A percentile compares a stretch with the other conserved stretches of the same genome.
These are phyloP conservation scores for Andrena flavipes DNA, from an alignment of 2,888 invertebrate species.

Conservation along the genomic window DNA sequence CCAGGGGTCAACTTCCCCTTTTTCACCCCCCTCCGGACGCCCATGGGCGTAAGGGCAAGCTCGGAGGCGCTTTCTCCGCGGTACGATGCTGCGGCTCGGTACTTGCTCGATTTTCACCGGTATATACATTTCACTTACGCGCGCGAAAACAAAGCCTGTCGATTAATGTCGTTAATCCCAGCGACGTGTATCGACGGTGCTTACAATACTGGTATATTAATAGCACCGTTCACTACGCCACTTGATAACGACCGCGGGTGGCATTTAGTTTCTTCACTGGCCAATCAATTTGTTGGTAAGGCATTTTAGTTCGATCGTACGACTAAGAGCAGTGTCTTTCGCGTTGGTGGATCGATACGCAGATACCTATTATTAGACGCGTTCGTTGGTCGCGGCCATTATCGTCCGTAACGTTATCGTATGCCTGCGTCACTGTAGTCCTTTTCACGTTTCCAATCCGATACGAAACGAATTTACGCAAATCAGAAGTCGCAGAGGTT, in stretches of 20 bases:
- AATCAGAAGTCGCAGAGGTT: no score
- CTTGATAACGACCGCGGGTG: constrained; percentile 39
- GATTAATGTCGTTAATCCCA: constrained; percentile 19
- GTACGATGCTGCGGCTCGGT: neutral
- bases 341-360: constrained; percentile 62
- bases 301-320: constrained; percentile 9
- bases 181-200: constrained; percentile 8
- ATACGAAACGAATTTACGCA: neutral
- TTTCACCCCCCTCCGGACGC: no score
- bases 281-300: constrained; percentile 26
- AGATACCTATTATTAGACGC: constrained; percentile 63
- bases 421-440: constrained; percentile 13
- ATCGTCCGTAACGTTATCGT: constrained; percentile 47
- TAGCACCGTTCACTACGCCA: constrained; percentile 22
- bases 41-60: neutral
- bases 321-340: constrained; percentile 51
- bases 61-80: neutral
- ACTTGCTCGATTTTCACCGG: neutral
- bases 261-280: neutral
- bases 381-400: constrained; percentile 48
- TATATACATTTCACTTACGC: neutral
- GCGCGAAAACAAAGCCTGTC: constrained; percentile 12
- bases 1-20: no score
- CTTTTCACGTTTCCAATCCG: neutral
- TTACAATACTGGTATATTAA: constrained; percentile 32